A percentile compares a stretch with the other conserved stretches of the same genome.
phyloP scores from a whole-genome alignment of 2,888 invertebrate genomes.

The Athrips mouffetella region DNA sequence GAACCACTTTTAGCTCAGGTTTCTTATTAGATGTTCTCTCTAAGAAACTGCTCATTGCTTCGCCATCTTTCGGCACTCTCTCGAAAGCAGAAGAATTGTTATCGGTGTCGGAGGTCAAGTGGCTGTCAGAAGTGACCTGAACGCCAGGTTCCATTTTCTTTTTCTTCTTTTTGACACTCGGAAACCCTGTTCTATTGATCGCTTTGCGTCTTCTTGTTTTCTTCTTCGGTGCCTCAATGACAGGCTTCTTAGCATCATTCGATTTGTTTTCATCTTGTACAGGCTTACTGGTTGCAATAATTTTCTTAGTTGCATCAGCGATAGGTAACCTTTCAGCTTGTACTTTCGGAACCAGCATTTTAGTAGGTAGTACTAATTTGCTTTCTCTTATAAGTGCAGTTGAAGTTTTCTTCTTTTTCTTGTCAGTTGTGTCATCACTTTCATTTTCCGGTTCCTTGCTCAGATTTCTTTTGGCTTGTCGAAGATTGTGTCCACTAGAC shows the following conservation, averaged over 20 bases:
- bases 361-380: conserved; percentile 63
- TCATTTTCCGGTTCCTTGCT: conserved; percentile 55
- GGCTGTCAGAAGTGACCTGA: conserved; percentile 51
- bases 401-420: conserved; percentile 65
- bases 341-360: conserved; percentile 60
- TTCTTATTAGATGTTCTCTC: conserved; percentile 76
- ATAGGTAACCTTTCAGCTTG: conserved; percentile 57
- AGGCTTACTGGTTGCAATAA: conserved; percentile 40
- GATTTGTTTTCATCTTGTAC: conserved; percentile 43
- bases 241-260: conserved; percentile 42
- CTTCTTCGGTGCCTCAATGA: conserved; percentile 51
- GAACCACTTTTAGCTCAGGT: conserved; percentile 66
- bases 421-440: conserved; percentile 57
- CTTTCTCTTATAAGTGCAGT: conserved; percentile 67
- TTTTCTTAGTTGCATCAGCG: conserved; percentile 49
- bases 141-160: conserved; percentile 75
- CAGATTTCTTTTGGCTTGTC: conserved; percentile 66
- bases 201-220: conserved; percentile 84
- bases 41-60: conserved; percentile 82
- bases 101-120: conserved; percentile 64
- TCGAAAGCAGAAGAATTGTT: conserved; percentile 77
- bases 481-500: conserved; percentile 64
- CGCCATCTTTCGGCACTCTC: conserved; percentile 83
- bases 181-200: conserved; percentile 92
- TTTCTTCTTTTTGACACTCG: conserved; percentile 89